Evolutionary conservation across 2,113 vertebrate genomes (phyloP), one percentile per base, ranked within the genome.

Genomic region (Peromyscus leucopus): DNA sequence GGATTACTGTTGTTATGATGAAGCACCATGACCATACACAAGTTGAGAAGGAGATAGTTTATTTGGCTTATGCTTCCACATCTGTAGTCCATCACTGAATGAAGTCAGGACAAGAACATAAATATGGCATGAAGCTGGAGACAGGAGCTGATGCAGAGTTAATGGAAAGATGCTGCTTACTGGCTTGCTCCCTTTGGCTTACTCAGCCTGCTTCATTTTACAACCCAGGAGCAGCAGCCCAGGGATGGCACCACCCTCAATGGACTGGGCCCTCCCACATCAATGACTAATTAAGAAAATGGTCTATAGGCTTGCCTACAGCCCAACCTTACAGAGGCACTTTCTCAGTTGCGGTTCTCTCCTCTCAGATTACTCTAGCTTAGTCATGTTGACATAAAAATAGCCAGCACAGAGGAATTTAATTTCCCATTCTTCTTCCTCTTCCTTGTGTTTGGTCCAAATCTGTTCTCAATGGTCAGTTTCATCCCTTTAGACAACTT

Each of bases 401-500:
- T 83, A 3, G 12, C n/a, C 22, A 61, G 21, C 57, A 61, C 2
- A 13, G 12, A 61, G 11, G n/a, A 39, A 39, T 99, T 99, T 98
- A 99, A 99, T 96, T 99, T 99, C 19, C 99, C 99, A 48, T 99
- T 99, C 98, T 99, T 99, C 98, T 51, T 51, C 99, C 99, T 99
- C 98, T 99, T 99, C 99, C 99, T 99, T 96, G 99, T 99, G 98
- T 99, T 99, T 87, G 99, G 99, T 98, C 99, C 99, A 98, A 99
- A 99, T 16, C 99, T 99, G 21, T 99, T 99, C 97, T 99, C 99
- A 98, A 99, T 96, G 92, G 98, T 98, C 89, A 99, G 97, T 98
- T 99, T 99, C 98, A 99, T 96, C 74, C 99, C 99, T 46, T 99
- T 99, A 95, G 99, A 99, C 98, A 99, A 96, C 99, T 99, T 82